Conservation (phyloP, 1,140 invertebrate species). For the Neodiprion pinetum region DNA sequence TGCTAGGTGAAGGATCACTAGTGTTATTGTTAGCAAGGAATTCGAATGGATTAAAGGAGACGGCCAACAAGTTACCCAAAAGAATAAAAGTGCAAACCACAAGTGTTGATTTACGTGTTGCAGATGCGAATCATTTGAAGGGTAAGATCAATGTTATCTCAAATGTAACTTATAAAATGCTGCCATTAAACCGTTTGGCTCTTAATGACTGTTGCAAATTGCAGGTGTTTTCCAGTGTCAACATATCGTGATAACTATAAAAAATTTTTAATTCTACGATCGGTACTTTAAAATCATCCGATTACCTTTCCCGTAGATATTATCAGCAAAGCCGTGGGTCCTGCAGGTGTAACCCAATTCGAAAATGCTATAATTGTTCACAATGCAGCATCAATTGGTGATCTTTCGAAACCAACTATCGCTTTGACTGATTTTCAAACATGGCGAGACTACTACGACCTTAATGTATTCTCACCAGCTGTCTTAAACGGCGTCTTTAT, state of each 20-base stretch:
- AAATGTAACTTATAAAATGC: too few relatives aligned
- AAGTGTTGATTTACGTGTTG: conserved; percentile 59
- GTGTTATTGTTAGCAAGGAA: conserved; percentile 82
- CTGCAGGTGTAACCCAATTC: conserved; percentile 60
- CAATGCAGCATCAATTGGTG: conserved; percentile 84
- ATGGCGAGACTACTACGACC: conserved; percentile 70
- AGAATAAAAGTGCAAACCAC: conserved; percentile 61
- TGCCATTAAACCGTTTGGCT: too few relatives aligned
- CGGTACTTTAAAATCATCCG: too few relatives aligned
- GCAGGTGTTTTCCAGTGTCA: too few relatives aligned
- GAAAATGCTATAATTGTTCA: conserved; percentile 77
- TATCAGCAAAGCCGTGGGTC: conserved; percentile 48
- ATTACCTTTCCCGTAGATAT: conserved; percentile 35
- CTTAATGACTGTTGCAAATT: too few relatives aligned
- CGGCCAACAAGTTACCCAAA: conserved; percentile 58
- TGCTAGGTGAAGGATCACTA: conserved; percentile 69
- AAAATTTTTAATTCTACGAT: too few relatives aligned
- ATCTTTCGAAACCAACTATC: conserved; percentile 66
- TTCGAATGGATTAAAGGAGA: conserved; percentile 68
- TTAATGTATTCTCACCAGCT: conserved; percentile 78
- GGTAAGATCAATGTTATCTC: too few relatives aligned
- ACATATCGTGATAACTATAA: too few relatives aligned
- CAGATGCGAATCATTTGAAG: neutral
- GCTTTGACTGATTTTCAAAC: conserved; percentile 66
- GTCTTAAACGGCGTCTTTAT: conserved; percentile 75